Evolutionary conservation across 1,140 invertebrate species (phyloP).

Genomic region (Mycetomoellerius zeteki): DNA sequence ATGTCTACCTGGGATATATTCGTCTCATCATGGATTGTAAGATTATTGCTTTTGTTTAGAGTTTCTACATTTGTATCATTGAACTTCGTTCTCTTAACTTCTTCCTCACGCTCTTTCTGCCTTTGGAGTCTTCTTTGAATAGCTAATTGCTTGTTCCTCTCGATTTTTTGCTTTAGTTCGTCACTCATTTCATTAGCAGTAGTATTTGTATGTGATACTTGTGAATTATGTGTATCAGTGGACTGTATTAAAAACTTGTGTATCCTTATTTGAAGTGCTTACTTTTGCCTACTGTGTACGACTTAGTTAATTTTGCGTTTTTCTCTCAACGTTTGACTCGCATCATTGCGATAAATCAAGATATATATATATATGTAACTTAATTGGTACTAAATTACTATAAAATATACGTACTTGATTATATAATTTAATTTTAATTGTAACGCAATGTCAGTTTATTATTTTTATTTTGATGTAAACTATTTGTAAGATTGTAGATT

Average conservation of each 20-base stretch:
- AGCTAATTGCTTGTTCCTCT: slow-evolving; percentile 78
- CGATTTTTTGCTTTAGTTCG: slow-evolving; percentile 78
- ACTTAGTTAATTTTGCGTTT: no score
- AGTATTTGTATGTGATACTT: neutral
- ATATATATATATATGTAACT: no score
- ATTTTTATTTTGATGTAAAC: no score
- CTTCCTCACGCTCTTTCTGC: slow-evolving; percentile 61
- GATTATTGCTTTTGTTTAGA: slow-evolving; percentile 18
- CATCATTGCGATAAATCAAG: no score
- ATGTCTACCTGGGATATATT: slow-evolving; percentile 9
- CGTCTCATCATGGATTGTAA: neutral
- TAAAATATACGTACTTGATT: no score
- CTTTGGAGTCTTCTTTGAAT: slow-evolving; percentile 75
- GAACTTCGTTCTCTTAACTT: slow-evolving; percentile 54
- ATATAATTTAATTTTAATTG: no score
- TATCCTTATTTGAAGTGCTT: slow-evolving; percentile 14
- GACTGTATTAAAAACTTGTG: slow-evolving; percentile 57
- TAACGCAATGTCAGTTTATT: no score
- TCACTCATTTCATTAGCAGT: slow-evolving; percentile 66
- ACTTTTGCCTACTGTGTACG: no score
- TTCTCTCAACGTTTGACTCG: no score
- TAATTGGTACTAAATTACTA: no score
- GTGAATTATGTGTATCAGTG: slow-evolving; percentile 34
- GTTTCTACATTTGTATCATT: neutral
- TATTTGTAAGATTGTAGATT: no score